Base-by-base conservation (phyloP, 2,888 invertebrate genomes). In the Eupithecia subumbrata region DNA sequence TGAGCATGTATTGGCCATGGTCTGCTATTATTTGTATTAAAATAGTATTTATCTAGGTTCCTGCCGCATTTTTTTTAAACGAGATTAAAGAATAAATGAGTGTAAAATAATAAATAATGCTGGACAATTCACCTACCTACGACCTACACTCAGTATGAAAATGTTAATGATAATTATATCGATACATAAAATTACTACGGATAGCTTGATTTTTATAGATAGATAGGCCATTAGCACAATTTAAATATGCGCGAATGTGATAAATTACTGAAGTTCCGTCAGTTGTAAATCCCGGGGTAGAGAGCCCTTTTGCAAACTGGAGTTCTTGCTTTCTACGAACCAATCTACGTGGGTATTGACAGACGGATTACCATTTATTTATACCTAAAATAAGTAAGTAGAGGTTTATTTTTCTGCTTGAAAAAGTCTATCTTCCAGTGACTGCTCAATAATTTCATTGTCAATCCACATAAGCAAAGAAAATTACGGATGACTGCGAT, bases 181-280 rank as follows among this genome's bases (percentile, higher is more conserved):
- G 37, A 7, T 37, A 37, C 7, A 37, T 5, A 37, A 7, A 37
- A 37, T 37, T 2, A 37, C 37, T 37, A 37, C 37, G 37, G 37
- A 37, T 37, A 37, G 5, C 22, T 56, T 22, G 22, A 56, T 22
- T 22, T 22, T 22, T 22, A 56, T 22, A 22, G n/a, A 52, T 22
- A n/a, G 52, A 56, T 22, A 56, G 11, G 56, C 56, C n/a, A 56
- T 56, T 22, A 56, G 56, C n/a, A 56, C 22, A 56, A 56, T 56
- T 22, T 56, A 56, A 22, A 56, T 30, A 34, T 18, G 16, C 63
- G 30, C 14, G 77, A 81, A 79, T 77, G 78, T 80, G 80, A 80
- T 78, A 80, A 78, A 80, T 79, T 79, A 80, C 78, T 77, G 48
- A 79, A 81, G 76, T 81, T 80, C 71, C 76, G 71, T 69, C 74